Percentiles rank a stretch among this genome's conserved stretches.
Evolutionary conservation across 2,888 invertebrate genomes (phyloP).

Genomic region (Aproaerema taeniolella): DNA sequence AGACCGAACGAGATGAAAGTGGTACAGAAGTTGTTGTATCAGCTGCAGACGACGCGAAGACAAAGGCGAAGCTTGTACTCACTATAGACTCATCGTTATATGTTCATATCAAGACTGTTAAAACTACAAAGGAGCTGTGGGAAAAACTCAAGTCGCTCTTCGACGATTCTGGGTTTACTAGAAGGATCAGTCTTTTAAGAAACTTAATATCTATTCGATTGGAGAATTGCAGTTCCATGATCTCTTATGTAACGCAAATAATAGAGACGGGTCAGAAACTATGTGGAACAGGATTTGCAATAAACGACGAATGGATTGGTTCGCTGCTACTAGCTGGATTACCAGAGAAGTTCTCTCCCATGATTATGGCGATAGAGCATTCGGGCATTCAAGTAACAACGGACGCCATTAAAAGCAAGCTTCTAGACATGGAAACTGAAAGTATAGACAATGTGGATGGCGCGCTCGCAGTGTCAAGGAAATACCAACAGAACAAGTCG

Average conservation of each 20-base stretch:
- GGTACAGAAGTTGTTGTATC: not conserved
- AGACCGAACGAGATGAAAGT: slow-evolving; percentile 2
- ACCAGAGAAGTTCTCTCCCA: slow-evolving; percentile 15
- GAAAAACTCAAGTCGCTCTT: slow-evolving; percentile 12
- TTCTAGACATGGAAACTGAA: slow-evolving; percentile 10
- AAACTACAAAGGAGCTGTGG: slow-evolving; percentile 14
- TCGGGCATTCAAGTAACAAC: slow-evolving; percentile 12
- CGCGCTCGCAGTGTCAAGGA: not conserved
- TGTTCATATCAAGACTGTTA: slow-evolving; percentile 15
- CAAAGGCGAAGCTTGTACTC: slow-evolving; percentile 16
- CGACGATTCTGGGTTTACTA: slow-evolving; percentile 14
- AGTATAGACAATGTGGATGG: not conserved
- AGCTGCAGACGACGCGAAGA: slow-evolving; percentile 12
- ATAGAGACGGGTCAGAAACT: slow-evolving; percentile 16
- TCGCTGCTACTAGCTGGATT: slow-evolving; percentile 15
- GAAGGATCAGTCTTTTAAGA: slow-evolving; percentile 10
- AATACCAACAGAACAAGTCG: not conserved
- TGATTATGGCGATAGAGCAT: slow-evolving; percentile 19
- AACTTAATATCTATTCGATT: slow-evolving; percentile 13
- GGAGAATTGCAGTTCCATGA: slow-evolving; percentile 11
- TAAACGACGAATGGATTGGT: slow-evolving; percentile 17
- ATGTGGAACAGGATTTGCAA: slow-evolving; percentile 13
- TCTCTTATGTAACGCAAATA: slow-evolving; percentile 10
- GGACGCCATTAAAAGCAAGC: slow-evolving; percentile 14
- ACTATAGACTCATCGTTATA: slow-evolving; percentile 17